Percentiles rank a stretch among this genome's conserved stretches.
Conservation (phyloP, 2,113 vertebrate species). For the Pogonocichla stellata region DNA sequence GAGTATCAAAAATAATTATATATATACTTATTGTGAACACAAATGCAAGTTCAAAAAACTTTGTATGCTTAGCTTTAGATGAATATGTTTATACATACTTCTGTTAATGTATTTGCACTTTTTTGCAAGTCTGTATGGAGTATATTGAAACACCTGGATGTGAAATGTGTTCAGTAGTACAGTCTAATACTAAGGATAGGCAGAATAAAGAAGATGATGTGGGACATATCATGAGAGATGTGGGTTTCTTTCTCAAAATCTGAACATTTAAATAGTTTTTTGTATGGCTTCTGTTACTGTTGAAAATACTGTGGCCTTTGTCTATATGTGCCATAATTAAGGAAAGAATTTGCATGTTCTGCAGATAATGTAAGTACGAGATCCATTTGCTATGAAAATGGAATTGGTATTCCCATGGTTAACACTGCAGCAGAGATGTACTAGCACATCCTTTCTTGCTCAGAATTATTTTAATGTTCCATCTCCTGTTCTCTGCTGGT, state of each 20-base stretch:
- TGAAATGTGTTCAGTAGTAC: neutral
- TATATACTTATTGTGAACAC: neutral
- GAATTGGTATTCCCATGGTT: neutral
- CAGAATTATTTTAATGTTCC: neutral
- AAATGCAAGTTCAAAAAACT: neutral
- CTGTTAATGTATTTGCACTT: neutral
- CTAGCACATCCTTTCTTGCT: neutral
- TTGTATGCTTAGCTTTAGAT: neutral
- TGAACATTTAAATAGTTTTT: neutral
- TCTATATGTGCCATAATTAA: neutral
- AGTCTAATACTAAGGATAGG: neutral
- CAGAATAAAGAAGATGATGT: neutral
- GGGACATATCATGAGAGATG: neutral
- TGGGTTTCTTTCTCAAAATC: neutral
- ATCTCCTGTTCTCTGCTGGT: neutral
- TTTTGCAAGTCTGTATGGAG: neutral
- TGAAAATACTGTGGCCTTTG: neutral
- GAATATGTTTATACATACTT: neutral
- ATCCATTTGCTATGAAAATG: neutral
- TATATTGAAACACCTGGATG: neutral
- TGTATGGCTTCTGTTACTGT: neutral
- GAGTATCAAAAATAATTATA: neutral
- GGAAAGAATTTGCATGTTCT: neutral
- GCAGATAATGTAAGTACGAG: neutral
- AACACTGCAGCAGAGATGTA: neutral